These are phyloP conservation scores for Ursus arctos DNA, from an alignment of 2,113 vertebrate species.

Conservation along the genomic window DNA sequence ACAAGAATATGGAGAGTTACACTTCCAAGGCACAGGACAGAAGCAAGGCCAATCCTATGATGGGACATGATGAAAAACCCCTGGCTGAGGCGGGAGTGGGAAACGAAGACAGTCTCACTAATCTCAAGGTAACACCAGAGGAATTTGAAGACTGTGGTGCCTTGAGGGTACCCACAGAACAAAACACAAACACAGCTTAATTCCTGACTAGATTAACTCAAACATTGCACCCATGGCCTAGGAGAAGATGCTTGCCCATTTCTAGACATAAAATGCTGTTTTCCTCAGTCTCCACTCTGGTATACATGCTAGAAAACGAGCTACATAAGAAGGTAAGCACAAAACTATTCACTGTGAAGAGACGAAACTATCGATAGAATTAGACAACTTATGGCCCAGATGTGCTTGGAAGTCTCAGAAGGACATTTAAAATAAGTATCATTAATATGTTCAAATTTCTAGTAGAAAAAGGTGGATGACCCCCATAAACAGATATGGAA, in stretches of 20 bases:
- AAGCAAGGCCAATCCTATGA: not conserved
- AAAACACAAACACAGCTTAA: not conserved
- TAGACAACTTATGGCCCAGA: not conserved
- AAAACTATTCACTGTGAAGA: not conserved
- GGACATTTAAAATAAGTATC: not conserved
- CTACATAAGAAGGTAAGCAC: not conserved
- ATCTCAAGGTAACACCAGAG: not conserved
- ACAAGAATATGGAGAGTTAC: not conserved
- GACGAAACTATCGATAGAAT: not conserved
- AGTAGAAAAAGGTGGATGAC: not conserved
- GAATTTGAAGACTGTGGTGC: not conserved
- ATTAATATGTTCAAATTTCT: not conserved
- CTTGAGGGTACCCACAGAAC: not conserved
- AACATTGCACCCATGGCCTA: not conserved
- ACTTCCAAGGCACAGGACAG: not conserved
- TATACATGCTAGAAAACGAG: not conserved
- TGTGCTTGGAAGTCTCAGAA: not conserved
- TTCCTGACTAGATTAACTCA: not conserved
- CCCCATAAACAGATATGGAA: not conserved
- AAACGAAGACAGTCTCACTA: not conserved
- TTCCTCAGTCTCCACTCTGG: not conserved
- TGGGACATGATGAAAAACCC: not conserved
- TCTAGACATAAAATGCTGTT: not conserved
- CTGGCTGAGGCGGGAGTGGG: not conserved
- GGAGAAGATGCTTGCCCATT: not conserved